A percentile compares a stretch with the other conserved stretches of the same genome.
Conservation (phyloP, 2,113 vertebrate genomes). For the Plecturocebus donacophilus region DNA sequence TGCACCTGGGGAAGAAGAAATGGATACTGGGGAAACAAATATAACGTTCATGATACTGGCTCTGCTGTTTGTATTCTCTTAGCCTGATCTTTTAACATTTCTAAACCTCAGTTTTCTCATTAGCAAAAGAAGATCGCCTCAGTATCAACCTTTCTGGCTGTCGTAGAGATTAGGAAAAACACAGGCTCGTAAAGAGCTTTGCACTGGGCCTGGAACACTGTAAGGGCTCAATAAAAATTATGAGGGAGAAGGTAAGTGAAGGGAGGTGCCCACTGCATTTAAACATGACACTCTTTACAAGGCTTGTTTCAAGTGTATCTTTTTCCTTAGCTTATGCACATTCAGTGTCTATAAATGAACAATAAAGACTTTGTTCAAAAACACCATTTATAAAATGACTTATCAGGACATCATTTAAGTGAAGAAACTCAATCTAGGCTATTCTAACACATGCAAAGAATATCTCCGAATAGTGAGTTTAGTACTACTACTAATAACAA, state of each 20-base stretch:
- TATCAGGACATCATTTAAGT: neutral
- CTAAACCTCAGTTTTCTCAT: neutral
- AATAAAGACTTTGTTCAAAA: neutral
- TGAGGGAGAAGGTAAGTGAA: neutral
- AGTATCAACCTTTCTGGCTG: neutral
- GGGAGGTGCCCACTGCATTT: neutral
- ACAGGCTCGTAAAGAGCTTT: neutral
- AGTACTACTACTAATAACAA: neutral
- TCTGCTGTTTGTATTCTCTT: neutral
- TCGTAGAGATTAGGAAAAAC: neutral
- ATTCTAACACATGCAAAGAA: neutral
- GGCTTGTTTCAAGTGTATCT: neutral
- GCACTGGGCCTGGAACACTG: too few relatives aligned
- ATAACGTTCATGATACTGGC: neutral
- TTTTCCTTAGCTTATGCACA: neutral
- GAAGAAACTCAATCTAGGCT: neutral
- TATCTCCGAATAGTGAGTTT: neutral
- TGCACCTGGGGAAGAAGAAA: too few relatives aligned
- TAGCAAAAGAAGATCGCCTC: neutral
- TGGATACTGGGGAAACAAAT: fast-evolving
- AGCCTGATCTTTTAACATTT: neutral
- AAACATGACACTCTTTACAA: neutral
- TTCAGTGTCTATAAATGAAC: neutral
- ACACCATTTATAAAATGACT: neutral
- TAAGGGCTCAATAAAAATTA: neutral